Evolutionary conservation across 2,888 invertebrate species (phyloP).

Genomic region (Brachypterus glaber): DNA sequence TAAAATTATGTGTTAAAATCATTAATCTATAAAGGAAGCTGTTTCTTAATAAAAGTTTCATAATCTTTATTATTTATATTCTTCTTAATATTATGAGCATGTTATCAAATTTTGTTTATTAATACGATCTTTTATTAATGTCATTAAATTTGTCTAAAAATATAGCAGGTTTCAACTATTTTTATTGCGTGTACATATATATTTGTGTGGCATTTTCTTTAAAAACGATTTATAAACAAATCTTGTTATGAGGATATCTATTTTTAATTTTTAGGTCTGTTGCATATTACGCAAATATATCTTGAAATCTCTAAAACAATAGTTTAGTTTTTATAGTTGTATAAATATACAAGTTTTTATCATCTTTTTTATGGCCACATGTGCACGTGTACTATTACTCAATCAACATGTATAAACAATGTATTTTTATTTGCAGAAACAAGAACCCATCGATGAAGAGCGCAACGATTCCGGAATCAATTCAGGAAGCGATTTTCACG

Average conservation of each 20-base stretch:
- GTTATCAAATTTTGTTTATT: too few relatives aligned
- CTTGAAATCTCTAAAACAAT: conserved; percentile 21
- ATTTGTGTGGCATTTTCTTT: conserved; percentile 13
- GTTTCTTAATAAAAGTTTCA: too few relatives aligned
- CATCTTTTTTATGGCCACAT: conserved; percentile 2
- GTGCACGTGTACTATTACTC: not conserved
- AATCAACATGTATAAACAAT: not conserved
- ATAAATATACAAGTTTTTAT: not conserved
- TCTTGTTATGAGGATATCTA: conserved; percentile 22
- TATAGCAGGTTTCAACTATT: conserved; percentile 1
- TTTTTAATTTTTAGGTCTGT: conserved; percentile 22
- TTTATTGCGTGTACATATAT: conserved; percentile 6
- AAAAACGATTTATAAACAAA: conserved; percentile 17
- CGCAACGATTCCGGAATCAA: conserved; percentile 50
- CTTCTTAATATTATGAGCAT: too few relatives aligned
- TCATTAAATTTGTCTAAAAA: conserved; percentile 2
- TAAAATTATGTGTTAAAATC: too few relatives aligned
- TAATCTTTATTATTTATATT: too few relatives aligned
- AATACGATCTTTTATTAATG: not conserved
- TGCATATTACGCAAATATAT: conserved; percentile 21
- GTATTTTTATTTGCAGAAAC: conserved; percentile 43
- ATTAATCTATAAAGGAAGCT: too few relatives aligned
- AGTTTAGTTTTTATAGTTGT: conserved; percentile 3
- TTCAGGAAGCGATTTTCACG: conserved; percentile 53
- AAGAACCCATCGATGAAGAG: conserved; percentile 42